These are phyloP conservation scores for Platycheirus albimanus DNA, from an alignment of 2,888 invertebrate genomes.

Conservation along the genomic window DNA sequence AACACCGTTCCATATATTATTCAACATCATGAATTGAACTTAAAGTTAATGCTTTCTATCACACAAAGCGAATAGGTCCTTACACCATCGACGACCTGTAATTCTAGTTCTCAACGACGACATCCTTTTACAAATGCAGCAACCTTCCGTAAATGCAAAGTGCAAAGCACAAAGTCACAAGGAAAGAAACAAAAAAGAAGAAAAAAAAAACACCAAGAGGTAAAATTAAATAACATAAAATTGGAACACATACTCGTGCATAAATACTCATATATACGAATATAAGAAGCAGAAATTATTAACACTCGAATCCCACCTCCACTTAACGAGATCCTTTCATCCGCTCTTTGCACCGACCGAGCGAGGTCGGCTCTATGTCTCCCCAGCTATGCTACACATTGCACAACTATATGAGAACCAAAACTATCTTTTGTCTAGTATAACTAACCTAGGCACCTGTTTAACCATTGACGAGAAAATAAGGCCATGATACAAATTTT, in stretches of 20 bases:
- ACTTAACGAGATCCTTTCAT: conserved; percentile 64
- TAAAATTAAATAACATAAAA: neutral
- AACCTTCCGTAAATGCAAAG: conserved; percentile 7
- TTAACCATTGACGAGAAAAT: conserved; percentile 36
- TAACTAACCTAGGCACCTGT: conserved; percentile 28
- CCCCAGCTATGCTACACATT: neutral
- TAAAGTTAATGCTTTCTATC: neutral
- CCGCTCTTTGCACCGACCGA: conserved; percentile 6
- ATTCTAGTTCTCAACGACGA: too few relatives aligned
- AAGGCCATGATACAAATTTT: conserved; percentile 40
- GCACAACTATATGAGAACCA: neutral
- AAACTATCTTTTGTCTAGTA: conserved; percentile 17
- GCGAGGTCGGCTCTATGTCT: conserved; percentile 45
- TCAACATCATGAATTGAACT: neutral
- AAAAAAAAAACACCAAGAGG: conserved; percentile 22
- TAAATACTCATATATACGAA: conserved; percentile 2
- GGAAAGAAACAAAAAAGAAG: neutral
- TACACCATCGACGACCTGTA: neutral
- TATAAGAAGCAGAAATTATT: conserved; percentile 57
- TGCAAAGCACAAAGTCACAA: neutral
- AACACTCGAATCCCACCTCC: conserved; percentile 56
- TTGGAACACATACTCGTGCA: neutral
- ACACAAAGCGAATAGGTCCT: neutral
- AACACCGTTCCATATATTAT: neutral
- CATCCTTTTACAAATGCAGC: conserved; percentile 38